These are phyloP conservation scores for Puntigrus tetrazona DNA, from an alignment of 2,113 vertebrate species.

Conservation along the genomic window DNA sequence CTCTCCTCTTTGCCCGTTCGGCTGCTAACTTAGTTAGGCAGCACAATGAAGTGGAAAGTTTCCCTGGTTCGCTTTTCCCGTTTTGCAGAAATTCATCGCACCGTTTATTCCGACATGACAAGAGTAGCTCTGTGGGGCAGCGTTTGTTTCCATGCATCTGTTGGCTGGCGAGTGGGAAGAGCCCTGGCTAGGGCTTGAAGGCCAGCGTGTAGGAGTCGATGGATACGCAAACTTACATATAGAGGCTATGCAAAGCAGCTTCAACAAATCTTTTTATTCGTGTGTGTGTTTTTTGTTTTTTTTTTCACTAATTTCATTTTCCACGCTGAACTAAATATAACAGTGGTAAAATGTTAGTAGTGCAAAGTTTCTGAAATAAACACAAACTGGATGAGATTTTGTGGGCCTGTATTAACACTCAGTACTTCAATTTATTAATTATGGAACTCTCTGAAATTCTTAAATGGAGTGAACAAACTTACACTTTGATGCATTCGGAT, in stretches of 20 bases:
- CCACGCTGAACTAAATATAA: background rate
- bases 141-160: slow-evolving; percentile 53
- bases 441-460: too few relatives aligned
- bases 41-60: slow-evolving; percentile 69
- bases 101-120: slow-evolving; percentile 43
- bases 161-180: slow-evolving; percentile 63
- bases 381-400: background rate
- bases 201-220: slow-evolving; percentile 66
- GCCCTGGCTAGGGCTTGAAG: slow-evolving; percentile 62
- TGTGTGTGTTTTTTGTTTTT: background rate
- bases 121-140: slow-evolving; percentile 48
- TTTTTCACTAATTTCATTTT: background rate
- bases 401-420: background rate
- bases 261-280: background rate
- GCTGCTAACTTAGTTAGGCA: slow-evolving; percentile 59
- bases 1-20: background rate
- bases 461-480: too few relatives aligned
- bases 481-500: too few relatives aligned
- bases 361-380: background rate
- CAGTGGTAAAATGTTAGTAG: background rate
- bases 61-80: slow-evolving; percentile 60
- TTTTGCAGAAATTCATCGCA: slow-evolving; percentile 61
- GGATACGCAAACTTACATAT: slow-evolving; percentile 15
- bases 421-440: background rate
- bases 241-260: slow-evolving; percentile 6